phyloP scores from a whole-genome alignment of 2,113 vertebrate genomes.

The Leucosticte australis region DNA sequence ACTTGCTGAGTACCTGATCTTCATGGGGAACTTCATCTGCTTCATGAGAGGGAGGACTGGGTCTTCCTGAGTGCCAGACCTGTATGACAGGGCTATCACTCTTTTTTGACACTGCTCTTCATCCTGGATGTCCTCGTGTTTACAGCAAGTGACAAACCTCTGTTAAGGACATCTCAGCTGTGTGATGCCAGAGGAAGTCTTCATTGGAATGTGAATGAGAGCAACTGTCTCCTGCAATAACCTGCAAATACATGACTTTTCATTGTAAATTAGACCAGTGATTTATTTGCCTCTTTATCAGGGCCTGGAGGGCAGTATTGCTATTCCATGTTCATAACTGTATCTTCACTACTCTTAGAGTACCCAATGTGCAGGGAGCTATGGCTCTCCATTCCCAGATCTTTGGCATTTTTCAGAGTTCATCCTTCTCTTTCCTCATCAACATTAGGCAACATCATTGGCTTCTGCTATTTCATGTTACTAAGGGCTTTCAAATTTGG shows the following conservation, averaged over 20 bases:
- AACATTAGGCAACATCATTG: fast-evolving
- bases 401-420: neutral
- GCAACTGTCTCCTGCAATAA: neutral
- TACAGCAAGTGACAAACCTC: neutral
- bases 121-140: neutral
- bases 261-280: neutral
- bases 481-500: neutral
- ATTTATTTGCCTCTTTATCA: neutral
- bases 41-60: neutral
- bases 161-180: neutral
- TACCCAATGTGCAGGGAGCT: neutral
- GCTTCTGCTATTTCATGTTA: neutral
- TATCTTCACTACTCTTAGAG: neutral
- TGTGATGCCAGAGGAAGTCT: neutral
- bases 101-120: neutral
- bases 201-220: neutral
- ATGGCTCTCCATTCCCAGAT: neutral
- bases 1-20: neutral
- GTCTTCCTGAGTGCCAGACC: neutral
- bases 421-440: neutral
- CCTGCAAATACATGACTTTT: neutral
- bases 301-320: neutral
- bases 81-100: too few species aligned
- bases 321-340: neutral
- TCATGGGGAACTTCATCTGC: neutral